Evolutionary conservation across 1,140 invertebrate genomes (phyloP), one percentile per base, ranked within the genome.

Genomic region (Cotesia vestalis): DNA sequence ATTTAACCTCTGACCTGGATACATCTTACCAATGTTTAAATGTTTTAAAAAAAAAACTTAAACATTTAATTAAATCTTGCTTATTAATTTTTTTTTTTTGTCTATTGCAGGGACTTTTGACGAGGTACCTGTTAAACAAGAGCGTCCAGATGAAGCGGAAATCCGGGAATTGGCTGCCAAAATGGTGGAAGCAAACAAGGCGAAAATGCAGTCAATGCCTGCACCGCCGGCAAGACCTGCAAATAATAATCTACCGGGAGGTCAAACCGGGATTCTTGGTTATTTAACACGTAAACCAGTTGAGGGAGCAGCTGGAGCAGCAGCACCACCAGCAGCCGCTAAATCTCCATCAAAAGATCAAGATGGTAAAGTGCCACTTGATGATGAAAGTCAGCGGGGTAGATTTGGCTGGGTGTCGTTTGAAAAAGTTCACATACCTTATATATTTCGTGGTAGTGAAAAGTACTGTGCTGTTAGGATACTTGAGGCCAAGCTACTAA

Each of bases 381-480:
- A 96, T 82, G 92, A 94, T 74, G 92, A 94, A 61, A 95, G 93
- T 75, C 90, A 91, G 80, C 91, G 93, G 80, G 95, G 95, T 27
- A 90, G 93, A 78, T 98, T 97, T 85, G 95, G 95, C 36, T 98
- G 96, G 96, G 91, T 91, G 34, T 92, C 91, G 68, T 90, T 97
- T 61, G 95, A 94, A 57, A 94, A 94, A 77, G 91, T 91, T 72
- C 92, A 94, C 83, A 93, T 98, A 79, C 96, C 96, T 1, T 96
- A 94, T 78, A 94, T 98, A 68, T 91, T 93, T 77, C 90, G 96
- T 9, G 90, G 90, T 11, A 90, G 91, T 60, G 94, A 96, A 78
- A 94, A 95, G 81, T 97, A 95, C 83, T 95, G 95, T 82, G 93
- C 95, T 12, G 95, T 98, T 53, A 89, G 95, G 46, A 96, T 98